Evolutionary conservation across 2,113 vertebrate genomes (phyloP), one percentile per base, ranked within the genome.

Genomic region (Callocephalon fimbriatum): DNA sequence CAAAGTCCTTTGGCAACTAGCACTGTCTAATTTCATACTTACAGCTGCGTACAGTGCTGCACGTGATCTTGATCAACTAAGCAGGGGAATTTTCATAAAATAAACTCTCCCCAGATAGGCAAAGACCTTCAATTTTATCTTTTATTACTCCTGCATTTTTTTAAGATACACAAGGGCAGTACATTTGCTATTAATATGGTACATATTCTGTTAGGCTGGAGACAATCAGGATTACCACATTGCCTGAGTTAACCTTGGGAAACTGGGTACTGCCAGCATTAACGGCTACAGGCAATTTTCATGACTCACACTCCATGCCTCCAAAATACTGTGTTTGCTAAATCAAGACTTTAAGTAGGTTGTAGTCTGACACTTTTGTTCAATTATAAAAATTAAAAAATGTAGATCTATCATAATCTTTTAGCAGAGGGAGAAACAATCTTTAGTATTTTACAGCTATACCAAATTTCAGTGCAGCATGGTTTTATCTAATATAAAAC

Each of bases 401-500:
- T n/a, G 7, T 59, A 26, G 0, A 18, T 62, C 45, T 73, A 21
- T 80, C 6, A 27, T 68, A 37, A 9, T 26, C 29, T 54, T 90
- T 82, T 27, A 73, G 53, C 8, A 72, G 26, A 54, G 56, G 38
- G 38, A 81, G 29, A 92, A 91, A 50, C 3, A 40, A 56, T 83
- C 6, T 78, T 70, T 72, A 23, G 6, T 54, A 67, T 19, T 47
- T 97, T 88, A n/a, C 10, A 80, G 10, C 35, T 61, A 25, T 50
- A 54, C 45, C 65, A 90, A 53, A 70, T 92, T 90, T 96, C 31
- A 26, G 3, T 92, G 14, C 37, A 37, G 7, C n/a, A 44, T 68
- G 63, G 31, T 90, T 93, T 96, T 87, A 61, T 67, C 27, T 66
- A 79, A 63, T 79, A 75, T 48, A 73, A 94, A 93, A 37, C 19